Conservation (phyloP, 2,797 vertebrate species). For the Eulemur rubriventer region DNA sequence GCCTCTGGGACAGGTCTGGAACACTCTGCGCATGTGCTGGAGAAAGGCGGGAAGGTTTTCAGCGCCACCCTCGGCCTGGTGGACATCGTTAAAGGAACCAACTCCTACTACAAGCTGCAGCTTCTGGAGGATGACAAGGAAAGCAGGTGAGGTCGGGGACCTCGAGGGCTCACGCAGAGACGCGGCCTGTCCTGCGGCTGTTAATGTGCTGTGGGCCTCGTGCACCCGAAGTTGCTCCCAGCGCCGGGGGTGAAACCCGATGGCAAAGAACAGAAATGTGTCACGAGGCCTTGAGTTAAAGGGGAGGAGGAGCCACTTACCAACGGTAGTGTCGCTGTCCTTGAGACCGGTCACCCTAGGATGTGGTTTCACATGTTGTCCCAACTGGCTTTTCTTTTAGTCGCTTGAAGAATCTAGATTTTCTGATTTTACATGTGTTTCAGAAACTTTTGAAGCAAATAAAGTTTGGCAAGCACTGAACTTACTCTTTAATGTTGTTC, state of each 20-base stretch:
- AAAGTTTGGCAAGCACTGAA: background rate
- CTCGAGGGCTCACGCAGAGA: fast-evolving
- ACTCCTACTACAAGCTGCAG: conserved; percentile 99
- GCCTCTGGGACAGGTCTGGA: conserved; percentile 89
- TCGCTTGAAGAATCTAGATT: background rate
- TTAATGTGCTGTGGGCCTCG: fast-evolving
- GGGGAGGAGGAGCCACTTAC: background rate
- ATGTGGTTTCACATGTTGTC: background rate
- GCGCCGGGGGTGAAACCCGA: background rate
- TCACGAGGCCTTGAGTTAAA: fast-evolving
- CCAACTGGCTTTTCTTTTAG: background rate
- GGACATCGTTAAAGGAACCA: conserved; percentile 96
- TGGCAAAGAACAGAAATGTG: background rate
- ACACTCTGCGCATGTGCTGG: conserved; percentile 96
- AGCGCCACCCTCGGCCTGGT: conserved; percentile 97
- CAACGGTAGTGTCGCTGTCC: background rate
- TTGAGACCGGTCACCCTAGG: background rate
- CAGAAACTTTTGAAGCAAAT: background rate
- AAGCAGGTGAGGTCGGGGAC: conserved; percentile 87
- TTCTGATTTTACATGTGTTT: background rate
- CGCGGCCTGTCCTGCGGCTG: background rate
- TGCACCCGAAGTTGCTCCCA: background rate
- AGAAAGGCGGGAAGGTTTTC: conserved; percentile 96
- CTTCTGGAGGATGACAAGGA: conserved; percentile 96
- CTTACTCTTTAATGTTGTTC: background rate